These are phyloP conservation scores for Colletes gigas DNA, from an alignment of 1,140 invertebrate genomes.

Conservation along the genomic window DNA sequence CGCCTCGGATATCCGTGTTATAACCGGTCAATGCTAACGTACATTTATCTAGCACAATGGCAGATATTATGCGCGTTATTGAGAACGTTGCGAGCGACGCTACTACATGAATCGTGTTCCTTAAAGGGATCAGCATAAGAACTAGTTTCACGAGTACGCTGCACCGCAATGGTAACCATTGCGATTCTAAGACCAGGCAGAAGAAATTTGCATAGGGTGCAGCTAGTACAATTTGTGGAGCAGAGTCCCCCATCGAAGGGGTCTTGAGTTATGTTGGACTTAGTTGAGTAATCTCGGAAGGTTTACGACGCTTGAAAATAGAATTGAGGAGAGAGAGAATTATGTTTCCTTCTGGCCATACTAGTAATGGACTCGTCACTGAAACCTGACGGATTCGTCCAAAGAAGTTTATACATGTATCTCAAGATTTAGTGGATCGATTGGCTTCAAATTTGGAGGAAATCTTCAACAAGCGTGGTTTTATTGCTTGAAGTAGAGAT, in stretches of 20 bases:
- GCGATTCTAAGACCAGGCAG: neutral
- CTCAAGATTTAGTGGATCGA: too few relatives aligned
- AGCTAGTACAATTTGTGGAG: neutral
- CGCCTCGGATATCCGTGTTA: conserved; percentile 39
- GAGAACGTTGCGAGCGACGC: conserved; percentile 4
- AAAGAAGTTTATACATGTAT: too few relatives aligned
- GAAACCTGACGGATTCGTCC: too few relatives aligned
- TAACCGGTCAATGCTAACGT: conserved; percentile 41
- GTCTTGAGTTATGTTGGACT: neutral
- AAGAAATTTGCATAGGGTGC: neutral
- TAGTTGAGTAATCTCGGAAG: neutral
- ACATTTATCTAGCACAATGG: conserved; percentile 38
- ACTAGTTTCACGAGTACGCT: neutral
- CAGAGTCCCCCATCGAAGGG: neutral
- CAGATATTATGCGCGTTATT: conserved; percentile 33
- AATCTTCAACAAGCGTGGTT: too few relatives aligned
- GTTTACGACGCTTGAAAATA: neutral
- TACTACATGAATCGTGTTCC: neutral
- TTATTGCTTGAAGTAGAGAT: too few relatives aligned
- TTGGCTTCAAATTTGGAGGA: too few relatives aligned
- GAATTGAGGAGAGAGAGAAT: neutral
- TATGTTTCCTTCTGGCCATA: too few relatives aligned
- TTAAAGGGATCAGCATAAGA: neutral
- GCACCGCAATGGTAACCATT: neutral
- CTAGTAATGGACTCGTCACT: too few relatives aligned